Base-by-base conservation (phyloP, 1,140 invertebrate genomes). In the Maconellicoccus hirsutus region DNA sequence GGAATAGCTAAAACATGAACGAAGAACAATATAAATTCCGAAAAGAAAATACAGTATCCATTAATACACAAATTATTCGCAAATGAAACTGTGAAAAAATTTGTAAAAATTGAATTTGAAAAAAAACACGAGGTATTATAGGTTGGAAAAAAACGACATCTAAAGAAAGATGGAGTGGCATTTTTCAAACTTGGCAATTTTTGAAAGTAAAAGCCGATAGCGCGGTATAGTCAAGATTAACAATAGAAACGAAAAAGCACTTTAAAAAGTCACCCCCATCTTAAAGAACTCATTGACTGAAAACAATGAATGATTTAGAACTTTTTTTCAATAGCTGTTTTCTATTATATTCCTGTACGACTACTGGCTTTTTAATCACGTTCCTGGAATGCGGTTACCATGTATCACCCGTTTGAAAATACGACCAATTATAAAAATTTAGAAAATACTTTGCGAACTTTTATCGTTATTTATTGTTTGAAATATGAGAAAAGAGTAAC, bases 291-390 rank as follows among this genome's bases (percentile, higher is more conserved):
- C 42, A 52, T 52, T 52, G 42, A 52, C 12, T 52, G 42, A 52
- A 52, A 52, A 52, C 42, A 52, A 52, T 52, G 42, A 52, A 52
- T 52, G 42, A 52, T 52, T 52, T 52, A 52, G 42, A 52, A 52
- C 42, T 52, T 52, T 52, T 52, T 52, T 52, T 52, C 42, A 52
- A 52, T 52, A 52, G 42, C 42, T 52, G 42, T 52, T 52, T 38
- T 52, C 42, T 52, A 52, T 52, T 52, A 52, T 52, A 16, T 52
- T 52, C n/a, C 42, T 3, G 42, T 2, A 52, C 42, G 42, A 16
- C 42, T 52, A 52, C 42, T 16, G 16, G 42, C 42, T 52, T 52
- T 52, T 52, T 52, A 52, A 52, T 52, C 42, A 52, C 42, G 42
- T 52, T 19, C n/a, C 12, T 52, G 42, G 42, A 52, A 52, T 52